Evolutionary conservation across 2,113 vertebrate species (phyloP), one percentile per base, ranked within the genome.

Genomic region (Nycticebus coucang): DNA sequence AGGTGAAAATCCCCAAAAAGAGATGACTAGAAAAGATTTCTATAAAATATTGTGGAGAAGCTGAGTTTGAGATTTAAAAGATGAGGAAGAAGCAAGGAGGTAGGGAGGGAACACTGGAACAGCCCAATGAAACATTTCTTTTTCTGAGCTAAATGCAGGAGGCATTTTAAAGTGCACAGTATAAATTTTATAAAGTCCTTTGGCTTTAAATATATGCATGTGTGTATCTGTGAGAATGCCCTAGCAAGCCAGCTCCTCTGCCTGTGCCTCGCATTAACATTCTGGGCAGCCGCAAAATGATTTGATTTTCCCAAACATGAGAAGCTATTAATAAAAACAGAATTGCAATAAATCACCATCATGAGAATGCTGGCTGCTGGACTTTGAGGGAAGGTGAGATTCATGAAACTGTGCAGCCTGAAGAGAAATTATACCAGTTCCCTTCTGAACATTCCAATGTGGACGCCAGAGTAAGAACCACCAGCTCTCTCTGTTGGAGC

Each of bases 261-360:
- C 50, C 45, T 11, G 35, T 24, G 50, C 74, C 53, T 79, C 86
- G 2, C 33, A 86, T 93, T 95, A 74, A 86, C 57, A 86, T 96
- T 95, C 96, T 87, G 69, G 74, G 87, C 21, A 33, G 68, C 77
- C 62, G 77, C 62, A 94, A 74, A 89, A 93, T 64, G 71, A 92
- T 95, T 90, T 87, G 74, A 90, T 87, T 96, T 96, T 53, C 80
- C 59, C 81, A 74, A 94, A 84, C 68, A 88, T 69, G 96, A 97
- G 90, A 97, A 95, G 88, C 92, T 97, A 97, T 95, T 97, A 97
- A 97, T 97, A 97, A 97, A 93, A 91, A 45, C 24, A 41, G 96
- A 95, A 96, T 83, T 95, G 94, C 92, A 97, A 95, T 92, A 97
- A 93, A 93, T 90, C 80, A 71, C 21, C 55, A 18, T 10, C 35